Percentiles rank a stretch among this genome's conserved stretches.
Conservation (phyloP, 2,888 invertebrate genomes). For the Neria commutata region DNA sequence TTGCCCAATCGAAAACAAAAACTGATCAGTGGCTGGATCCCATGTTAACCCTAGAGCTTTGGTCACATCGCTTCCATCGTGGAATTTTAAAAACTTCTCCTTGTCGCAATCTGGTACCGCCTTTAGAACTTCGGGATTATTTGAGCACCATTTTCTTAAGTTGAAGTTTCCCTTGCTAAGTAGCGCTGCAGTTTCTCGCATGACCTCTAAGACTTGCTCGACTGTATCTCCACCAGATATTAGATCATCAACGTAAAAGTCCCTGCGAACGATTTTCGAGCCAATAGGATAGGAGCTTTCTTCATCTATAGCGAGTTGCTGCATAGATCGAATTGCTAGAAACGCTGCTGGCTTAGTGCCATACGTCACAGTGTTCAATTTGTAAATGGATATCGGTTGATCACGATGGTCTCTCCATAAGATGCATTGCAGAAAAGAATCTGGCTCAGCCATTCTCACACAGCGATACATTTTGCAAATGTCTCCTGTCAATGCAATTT, state of each 20-base stretch:
- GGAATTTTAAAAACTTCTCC: constrained; percentile 14
- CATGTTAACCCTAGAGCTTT: constrained; percentile 19
- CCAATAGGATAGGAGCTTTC: background rate
- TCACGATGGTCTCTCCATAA: constrained; percentile 14
- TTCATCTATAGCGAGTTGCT: constrained; percentile 17
- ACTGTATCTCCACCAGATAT: constrained; percentile 21
- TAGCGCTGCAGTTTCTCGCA: constrained; percentile 12
- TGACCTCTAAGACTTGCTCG: constrained; percentile 17
- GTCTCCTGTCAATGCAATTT: constrained; percentile 22
- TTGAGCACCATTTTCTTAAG: constrained; percentile 27
- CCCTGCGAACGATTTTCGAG: constrained; percentile 10
- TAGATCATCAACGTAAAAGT: constrained; percentile 35
- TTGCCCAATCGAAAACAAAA: background rate
- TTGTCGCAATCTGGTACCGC: constrained; percentile 2
- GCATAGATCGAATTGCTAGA: constrained; percentile 12
- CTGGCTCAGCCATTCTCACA: constrained; percentile 8
- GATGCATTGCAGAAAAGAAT: constrained; percentile 16
- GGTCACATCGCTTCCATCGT: constrained; percentile 17
- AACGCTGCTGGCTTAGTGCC: constrained; percentile 21
- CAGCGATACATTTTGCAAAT: constrained; percentile 26
- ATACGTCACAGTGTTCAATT: constrained; percentile 15
- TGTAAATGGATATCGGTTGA: constrained; percentile 7
- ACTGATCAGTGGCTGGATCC: constrained; percentile 13
- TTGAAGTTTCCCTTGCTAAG: constrained; percentile 15
- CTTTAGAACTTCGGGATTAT: constrained; percentile 7